Percentiles rank a stretch among this genome's conserved stretches.
These are phyloP conservation scores for Mesocricetus auratus DNA, from an alignment of 2,113 vertebrate genomes.

Conservation along the genomic window DNA sequence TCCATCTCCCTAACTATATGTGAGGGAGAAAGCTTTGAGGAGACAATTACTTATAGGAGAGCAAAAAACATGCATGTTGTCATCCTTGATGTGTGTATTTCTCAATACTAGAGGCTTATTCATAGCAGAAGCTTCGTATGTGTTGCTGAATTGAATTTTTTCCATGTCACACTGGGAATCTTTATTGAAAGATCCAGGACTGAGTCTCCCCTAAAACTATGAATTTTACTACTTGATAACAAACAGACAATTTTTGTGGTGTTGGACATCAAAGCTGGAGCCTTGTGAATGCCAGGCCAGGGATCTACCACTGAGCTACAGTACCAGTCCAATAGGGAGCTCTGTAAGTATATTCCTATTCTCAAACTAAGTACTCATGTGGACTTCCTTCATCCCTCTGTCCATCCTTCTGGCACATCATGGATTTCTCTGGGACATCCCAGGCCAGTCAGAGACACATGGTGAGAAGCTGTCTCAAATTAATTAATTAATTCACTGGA, in stretches of 20 bases:
- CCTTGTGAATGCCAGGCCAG: background rate
- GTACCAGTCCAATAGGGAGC: background rate
- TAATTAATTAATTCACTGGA: background rate
- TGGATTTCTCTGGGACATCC: background rate
- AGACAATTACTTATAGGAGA: conserved; percentile 51
- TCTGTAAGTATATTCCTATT: conserved; percentile 37
- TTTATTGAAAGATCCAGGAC: conserved; percentile 50
- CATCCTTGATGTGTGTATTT: conserved; percentile 27
- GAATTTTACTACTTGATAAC: conserved; percentile 24
- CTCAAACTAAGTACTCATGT: conserved; percentile 5
- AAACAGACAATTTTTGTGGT: conserved; percentile 18
- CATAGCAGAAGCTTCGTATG: background rate
- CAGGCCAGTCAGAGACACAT: background rate
- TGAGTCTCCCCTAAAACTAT: conserved; percentile 45
- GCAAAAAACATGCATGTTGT: background rate
- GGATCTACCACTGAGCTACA: background rate
- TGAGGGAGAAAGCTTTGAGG: conserved; percentile 46
- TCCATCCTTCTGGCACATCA: background rate
- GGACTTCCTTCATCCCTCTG: conserved; percentile 15
- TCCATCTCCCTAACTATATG: conserved; percentile 59
- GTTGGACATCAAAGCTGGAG: background rate
- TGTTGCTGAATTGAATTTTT: conserved; percentile 28
- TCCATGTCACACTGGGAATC: conserved; percentile 2
- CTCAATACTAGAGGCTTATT: conserved; percentile 34
- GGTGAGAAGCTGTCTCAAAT: background rate